Evolutionary conservation across 2,113 vertebrate species (phyloP), one percentile per base, ranked within the genome.

Genomic region (Felis chaus): DNA sequence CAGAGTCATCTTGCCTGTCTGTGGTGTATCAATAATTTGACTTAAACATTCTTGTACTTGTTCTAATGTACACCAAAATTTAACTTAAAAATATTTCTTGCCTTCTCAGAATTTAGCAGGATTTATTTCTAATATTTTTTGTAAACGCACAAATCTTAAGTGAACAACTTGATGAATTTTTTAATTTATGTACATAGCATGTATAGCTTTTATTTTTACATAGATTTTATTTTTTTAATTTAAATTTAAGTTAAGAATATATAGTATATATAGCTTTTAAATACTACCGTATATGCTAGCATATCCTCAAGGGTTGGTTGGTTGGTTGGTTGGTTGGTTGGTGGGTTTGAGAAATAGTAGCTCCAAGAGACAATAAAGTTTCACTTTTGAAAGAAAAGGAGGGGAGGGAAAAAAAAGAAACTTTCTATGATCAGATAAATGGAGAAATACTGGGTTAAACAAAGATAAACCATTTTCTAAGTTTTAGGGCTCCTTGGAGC

Each of bases 41-140:
- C 36, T 65, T 87, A 89, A 90, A 85, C 79, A 81, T 94, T 23
- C 31, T 33, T 95, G 7, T 63, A 36, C 48, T 94, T 96, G 33
- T 92, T 85, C 73, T 74, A 86, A 91, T 63, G 29, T 94, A 95
- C 41, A 50, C 14, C 55, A 92, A 84, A 79, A 87, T 95, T 93
- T 69, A 87, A 71, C 73, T 55, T 89, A 23, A 36, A 53, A 85
- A 76, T 41, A 36, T 91, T 94, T 76, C 29, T 92, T 94, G 25
- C 3, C 12, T 53, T 74, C 66, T 95, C 69, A 83, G 27, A 89
- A 89, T 95, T 85, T 91, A 97, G 13, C 33, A 69, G 11, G 18
- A 27, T 61, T 68, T 65, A 2, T 90, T 73, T 85, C 16, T 3
- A 57, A 83, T 79, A 74, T 80, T 66, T 76, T 79, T 81, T 53